Percentiles rank a stretch among this genome's conserved stretches.
Evolutionary conservation across 1,140 invertebrate genomes (phyloP).

Genomic region (Rhynchophorus ferrugineus): DNA sequence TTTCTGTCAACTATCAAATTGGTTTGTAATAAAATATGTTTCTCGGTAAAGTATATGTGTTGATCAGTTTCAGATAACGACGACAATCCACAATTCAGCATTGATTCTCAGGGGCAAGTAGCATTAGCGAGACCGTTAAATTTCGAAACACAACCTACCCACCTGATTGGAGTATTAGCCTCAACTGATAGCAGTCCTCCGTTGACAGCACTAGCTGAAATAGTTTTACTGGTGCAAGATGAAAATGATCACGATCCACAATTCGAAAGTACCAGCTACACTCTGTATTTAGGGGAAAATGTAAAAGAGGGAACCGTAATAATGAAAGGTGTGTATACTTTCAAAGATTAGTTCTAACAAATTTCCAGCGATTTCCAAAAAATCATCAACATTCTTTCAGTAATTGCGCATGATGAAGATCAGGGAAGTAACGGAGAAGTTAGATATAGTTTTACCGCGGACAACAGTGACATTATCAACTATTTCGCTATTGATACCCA

Average conservation of each 20-base stretch:
- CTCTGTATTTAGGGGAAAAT: constrained; percentile 72
- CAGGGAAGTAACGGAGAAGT: constrained; percentile 79
- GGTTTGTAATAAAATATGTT: constrained; percentile 8
- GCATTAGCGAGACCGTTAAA: constrained; percentile 65
- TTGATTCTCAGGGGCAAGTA: constrained; percentile 68
- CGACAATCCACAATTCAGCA: constrained; percentile 57
- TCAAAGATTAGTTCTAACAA: too few relatives aligned
- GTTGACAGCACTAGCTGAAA: constrained; percentile 63
- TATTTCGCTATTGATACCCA: constrained; percentile 77
- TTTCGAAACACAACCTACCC: constrained; percentile 62
- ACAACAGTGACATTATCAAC: constrained; percentile 52
- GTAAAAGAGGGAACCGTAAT: constrained; percentile 68
- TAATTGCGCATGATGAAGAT: constrained; percentile 76
- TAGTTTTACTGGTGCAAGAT: constrained; percentile 75
- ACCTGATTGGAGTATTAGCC: constrained; percentile 74
- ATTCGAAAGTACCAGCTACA: constrained; percentile 79
- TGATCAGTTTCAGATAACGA: constrained; percentile 54
- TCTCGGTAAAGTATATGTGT: neutral
- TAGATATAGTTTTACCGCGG: constrained; percentile 61
- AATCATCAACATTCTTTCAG: too few relatives aligned
- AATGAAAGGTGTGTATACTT: constrained; percentile 50
- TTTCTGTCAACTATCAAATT: constrained; percentile 25
- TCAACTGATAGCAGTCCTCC: constrained; percentile 70
- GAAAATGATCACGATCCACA: constrained; percentile 84
- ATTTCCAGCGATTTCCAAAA: too few relatives aligned